Conservation (phyloP, 2,888 invertebrate genomes). For the Phaedon cochleariae region DNA sequence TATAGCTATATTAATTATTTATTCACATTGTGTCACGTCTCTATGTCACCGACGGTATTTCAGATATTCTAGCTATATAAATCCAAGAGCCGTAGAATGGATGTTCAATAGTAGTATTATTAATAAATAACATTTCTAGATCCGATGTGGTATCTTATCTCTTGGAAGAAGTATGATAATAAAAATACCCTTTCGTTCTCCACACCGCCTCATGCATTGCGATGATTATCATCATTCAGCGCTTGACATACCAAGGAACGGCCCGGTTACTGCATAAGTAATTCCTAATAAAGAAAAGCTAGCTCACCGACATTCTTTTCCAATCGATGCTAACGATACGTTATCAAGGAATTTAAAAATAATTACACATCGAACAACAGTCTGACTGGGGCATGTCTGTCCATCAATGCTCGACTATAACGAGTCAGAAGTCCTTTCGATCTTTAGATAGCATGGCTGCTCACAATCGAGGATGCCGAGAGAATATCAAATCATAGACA, state of each 20-base stretch:
- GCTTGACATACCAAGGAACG: constrained; percentile 42
- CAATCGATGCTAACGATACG: constrained; percentile 57
- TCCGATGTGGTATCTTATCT: background rate
- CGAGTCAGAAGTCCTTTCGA: constrained; percentile 45
- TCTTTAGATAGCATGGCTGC: constrained; percentile 40
- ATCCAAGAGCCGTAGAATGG: no score
- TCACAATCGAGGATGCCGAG: constrained; percentile 41
- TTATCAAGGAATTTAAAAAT: constrained; percentile 61
- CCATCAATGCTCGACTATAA: constrained; percentile 55
- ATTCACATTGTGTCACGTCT: no score
- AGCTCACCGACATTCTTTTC: constrained; percentile 49
- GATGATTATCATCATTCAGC: constrained; percentile 44
- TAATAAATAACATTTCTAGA: background rate
- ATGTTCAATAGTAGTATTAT: no score
- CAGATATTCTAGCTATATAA: no score
- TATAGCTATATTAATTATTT: no score
- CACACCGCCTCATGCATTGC: background rate
- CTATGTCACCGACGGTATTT: no score
- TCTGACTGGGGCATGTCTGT: constrained; percentile 55
- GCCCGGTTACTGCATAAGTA: constrained; percentile 46
- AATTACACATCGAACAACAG: constrained; percentile 57
- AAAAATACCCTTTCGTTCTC: background rate
- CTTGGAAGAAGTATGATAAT: background rate
- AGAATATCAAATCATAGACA: constrained; percentile 52
- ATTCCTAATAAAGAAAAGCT: constrained; percentile 53